phyloP scores from a whole-genome alignment of 2,113 vertebrate genomes.

The Bubo blakistoni region DNA sequence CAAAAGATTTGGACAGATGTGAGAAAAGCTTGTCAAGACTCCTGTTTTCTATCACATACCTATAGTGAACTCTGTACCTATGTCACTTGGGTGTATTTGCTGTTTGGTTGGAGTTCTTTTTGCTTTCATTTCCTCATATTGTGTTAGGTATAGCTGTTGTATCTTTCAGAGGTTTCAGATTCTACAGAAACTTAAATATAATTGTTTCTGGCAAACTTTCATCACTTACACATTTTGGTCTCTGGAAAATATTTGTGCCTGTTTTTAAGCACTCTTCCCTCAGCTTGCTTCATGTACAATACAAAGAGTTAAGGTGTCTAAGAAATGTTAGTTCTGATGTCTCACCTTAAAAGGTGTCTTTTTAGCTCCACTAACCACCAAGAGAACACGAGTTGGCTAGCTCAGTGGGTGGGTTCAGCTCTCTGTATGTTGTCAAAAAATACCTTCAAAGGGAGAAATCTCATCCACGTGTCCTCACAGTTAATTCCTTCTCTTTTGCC shows the following conservation, averaged over 20 bases:
- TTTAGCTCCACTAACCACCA: neutral
- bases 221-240: neutral
- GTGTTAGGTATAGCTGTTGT: neutral
- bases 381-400: neutral
- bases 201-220: neutral
- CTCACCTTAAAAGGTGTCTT: neutral
- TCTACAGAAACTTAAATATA: neutral
- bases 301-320: neutral
- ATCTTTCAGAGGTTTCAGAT: neutral
- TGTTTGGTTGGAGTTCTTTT: neutral
- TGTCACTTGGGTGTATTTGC: neutral
- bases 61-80: neutral
- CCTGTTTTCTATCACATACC: fast-evolving
- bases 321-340: neutral
- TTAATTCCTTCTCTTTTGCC: neutral
- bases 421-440: neutral
- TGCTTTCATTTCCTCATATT: neutral
- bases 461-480: neutral
- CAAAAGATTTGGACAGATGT: neutral
- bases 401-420: neutral
- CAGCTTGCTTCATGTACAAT: neutral
- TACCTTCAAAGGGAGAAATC: neutral
- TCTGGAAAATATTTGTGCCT: neutral
- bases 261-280: neutral
- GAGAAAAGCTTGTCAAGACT: neutral